These are phyloP conservation scores for Diplazon laetatorius DNA, from an alignment of 2,888 invertebrate species.

Conservation along the genomic window DNA sequence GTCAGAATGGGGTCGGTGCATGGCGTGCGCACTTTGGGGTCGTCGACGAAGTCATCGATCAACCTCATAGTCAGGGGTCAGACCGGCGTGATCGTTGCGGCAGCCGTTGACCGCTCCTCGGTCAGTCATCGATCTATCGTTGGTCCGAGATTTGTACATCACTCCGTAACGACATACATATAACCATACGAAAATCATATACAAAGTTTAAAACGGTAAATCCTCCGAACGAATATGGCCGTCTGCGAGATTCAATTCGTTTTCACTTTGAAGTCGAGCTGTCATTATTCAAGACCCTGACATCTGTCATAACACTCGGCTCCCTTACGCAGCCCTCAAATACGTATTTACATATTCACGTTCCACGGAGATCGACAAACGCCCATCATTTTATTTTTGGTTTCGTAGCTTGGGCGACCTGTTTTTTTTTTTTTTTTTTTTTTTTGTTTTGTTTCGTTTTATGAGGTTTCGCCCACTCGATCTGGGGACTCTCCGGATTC, in stretches of 20 bases:
- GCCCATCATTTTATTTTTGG: slow-evolving; percentile 14
- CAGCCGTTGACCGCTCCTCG: slow-evolving; percentile 76
- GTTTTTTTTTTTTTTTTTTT: too few relatives aligned
- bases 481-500: too few relatives aligned
- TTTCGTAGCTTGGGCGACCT: too few relatives aligned
- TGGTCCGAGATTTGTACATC: slow-evolving; percentile 74
- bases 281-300: slow-evolving; percentile 72
- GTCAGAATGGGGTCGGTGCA: slow-evolving; percentile 58
- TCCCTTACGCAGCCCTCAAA: slow-evolving; percentile 73
- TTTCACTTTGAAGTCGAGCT: slow-evolving; percentile 42
- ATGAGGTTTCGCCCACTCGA: too few relatives aligned
- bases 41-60: slow-evolving; percentile 80
- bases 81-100: slow-evolving; percentile 71
- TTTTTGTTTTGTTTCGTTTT: too few relatives aligned
- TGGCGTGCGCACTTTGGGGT: slow-evolving; percentile 71
- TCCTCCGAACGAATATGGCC: not conserved
- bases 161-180: slow-evolving; percentile 72
- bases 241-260: not conserved
- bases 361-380: slow-evolving; percentile 26
- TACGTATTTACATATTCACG: slow-evolving; percentile 70
- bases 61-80: slow-evolving; percentile 76
- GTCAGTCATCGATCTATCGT: slow-evolving; percentile 80
- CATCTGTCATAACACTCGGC: slow-evolving; percentile 72
- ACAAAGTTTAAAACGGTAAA: not conserved
- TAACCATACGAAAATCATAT: slow-evolving; percentile 10